These are phyloP conservation scores for Drosophila tristis DNA, from an alignment of 1,140 invertebrate species.

Conservation along the genomic window DNA sequence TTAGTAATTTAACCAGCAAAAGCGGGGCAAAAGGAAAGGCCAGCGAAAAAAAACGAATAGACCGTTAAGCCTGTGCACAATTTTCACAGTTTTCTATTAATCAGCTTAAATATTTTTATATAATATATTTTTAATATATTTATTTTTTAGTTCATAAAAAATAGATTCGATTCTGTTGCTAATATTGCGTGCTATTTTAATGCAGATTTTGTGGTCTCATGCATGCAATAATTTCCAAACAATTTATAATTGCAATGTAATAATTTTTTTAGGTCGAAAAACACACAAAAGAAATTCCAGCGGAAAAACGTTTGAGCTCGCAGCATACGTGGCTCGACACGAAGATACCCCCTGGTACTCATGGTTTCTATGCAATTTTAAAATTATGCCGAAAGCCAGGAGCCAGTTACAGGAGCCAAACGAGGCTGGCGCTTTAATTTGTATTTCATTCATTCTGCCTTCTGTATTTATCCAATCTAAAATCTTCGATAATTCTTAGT, in stretches of 20 bases:
- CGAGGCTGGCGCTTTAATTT: too few species aligned
- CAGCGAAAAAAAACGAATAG: too few species aligned
- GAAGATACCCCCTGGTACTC: too few species aligned
- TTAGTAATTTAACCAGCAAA: constrained; percentile 54
- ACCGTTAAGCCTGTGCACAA: constrained; percentile 46
- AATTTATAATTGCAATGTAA: constrained; percentile 66
- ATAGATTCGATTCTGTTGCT: constrained; percentile 41
- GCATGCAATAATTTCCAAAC: constrained; percentile 71
- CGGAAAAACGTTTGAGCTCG: constrained; percentile 3
- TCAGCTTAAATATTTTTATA: constrained; percentile 53
- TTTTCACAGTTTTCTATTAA: constrained; percentile 62
- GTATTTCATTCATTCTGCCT: too few species aligned
- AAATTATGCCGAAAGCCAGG: too few species aligned
- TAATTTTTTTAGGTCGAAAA: constrained; percentile 19
- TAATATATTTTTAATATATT: not conserved
- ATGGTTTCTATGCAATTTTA: too few species aligned
- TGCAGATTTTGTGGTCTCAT: constrained; percentile 73
- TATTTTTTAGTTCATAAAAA: constrained; percentile 18
- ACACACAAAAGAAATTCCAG: constrained; percentile 4
- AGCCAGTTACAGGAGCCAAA: too few species aligned
- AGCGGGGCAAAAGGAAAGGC: not conserved
- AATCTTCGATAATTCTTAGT: too few species aligned
- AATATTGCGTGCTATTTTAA: constrained; percentile 64
- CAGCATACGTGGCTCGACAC: too few species aligned
- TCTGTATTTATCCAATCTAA: too few species aligned